A percentile compares a stretch with the other conserved stretches of the same genome.
Conservation (phyloP, 2,888 invertebrate genomes). For the Trypoxylon attenuatum region DNA sequence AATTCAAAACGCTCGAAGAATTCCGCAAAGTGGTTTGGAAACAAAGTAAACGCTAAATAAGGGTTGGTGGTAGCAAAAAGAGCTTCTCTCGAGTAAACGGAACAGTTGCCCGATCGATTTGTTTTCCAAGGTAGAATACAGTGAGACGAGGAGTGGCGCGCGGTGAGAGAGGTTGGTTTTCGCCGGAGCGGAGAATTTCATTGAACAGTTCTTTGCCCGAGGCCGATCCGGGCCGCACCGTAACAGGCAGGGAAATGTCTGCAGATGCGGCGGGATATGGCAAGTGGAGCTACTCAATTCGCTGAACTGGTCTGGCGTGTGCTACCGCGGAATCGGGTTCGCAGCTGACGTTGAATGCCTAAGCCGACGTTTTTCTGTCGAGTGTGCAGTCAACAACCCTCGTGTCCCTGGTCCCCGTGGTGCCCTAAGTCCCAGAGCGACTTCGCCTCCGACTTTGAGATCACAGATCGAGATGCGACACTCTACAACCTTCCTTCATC, state of each 20-base stretch:
- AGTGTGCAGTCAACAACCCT: constrained; percentile 54
- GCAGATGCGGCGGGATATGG: constrained; percentile 58
- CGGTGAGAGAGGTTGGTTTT: constrained; percentile 14
- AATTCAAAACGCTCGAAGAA: too few species aligned
- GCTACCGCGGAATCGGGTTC: constrained; percentile 58
- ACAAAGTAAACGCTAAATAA: too few species aligned
- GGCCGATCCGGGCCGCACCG: constrained; percentile 54
- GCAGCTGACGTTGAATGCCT: constrained; percentile 64
- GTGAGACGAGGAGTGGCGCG: neutral
- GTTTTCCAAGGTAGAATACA: too few species aligned
- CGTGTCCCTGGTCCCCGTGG: constrained; percentile 45
- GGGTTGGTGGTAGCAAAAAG: too few species aligned
- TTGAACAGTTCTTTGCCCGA: constrained; percentile 56
- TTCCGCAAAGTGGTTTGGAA: too few species aligned
- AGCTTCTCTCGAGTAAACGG: too few species aligned
- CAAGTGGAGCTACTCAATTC: constrained; percentile 64
- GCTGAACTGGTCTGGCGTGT: constrained; percentile 66
- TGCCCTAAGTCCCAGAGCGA: constrained; percentile 38
- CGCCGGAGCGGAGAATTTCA: constrained; percentile 54
- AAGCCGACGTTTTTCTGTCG: constrained; percentile 62
- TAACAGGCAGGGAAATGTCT: constrained; percentile 64
- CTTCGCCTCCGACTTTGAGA: too few species aligned
- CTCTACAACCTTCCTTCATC: too few species aligned
- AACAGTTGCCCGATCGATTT: too few species aligned
- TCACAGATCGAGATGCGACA: too few species aligned